phyloP scores from a whole-genome alignment of 2,797 vertebrate species.

The Halcyon badia region DNA sequence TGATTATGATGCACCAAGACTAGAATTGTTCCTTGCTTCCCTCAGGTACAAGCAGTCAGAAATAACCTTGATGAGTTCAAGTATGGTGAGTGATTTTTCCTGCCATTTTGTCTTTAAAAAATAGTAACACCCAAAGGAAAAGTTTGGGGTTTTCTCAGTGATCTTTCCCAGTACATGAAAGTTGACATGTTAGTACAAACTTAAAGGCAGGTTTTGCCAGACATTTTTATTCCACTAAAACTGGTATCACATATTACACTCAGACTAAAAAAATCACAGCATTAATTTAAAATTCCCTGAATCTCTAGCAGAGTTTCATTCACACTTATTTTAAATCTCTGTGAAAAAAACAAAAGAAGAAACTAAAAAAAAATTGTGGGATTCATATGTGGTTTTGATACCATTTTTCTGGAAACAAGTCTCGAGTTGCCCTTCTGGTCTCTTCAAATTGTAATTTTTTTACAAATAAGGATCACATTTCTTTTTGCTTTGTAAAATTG shows the following conservation, averaged over 20 bases:
- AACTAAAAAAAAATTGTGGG: not conserved
- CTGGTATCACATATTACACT: not conserved
- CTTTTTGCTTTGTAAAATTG: not conserved
- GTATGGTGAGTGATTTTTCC: not conserved
- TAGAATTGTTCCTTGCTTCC: conserved; percentile 21
- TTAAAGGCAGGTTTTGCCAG: not conserved
- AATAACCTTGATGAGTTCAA: conserved; percentile 45
- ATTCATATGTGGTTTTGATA: not conserved
- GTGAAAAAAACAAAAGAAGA: not conserved
- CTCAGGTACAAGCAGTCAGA: not conserved
- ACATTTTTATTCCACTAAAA: not conserved
- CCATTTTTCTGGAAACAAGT: not conserved
- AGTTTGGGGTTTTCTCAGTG: not conserved
- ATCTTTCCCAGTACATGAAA: not conserved
- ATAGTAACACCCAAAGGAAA: not conserved
- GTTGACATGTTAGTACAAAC: not conserved
- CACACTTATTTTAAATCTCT: not conserved
- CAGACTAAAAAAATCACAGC: not conserved
- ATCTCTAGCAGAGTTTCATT: not conserved
- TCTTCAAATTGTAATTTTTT: not conserved
- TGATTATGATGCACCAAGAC: not conserved
- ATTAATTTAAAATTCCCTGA: not conserved
- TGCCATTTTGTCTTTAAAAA: conserved; percentile 4
- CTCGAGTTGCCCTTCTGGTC: not conserved
- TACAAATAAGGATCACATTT: accelerated